Evolutionary conservation across 2,113 vertebrate species (phyloP).

Genomic region (Entelurus aequoreus): DNA sequence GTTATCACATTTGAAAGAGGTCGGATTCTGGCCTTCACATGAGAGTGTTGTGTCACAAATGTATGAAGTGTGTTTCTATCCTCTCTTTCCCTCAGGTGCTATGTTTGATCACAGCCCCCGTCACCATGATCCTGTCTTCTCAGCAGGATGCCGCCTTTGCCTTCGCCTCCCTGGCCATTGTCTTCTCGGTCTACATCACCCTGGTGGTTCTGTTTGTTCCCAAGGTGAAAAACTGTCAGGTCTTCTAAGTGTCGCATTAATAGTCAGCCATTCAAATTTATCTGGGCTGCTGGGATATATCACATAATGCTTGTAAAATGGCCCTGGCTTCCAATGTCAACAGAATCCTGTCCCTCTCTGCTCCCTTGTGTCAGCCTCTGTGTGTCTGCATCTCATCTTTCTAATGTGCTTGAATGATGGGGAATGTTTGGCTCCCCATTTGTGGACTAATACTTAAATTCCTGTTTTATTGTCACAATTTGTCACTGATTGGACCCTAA

Average conservation of each 20-base stretch:
- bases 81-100: slow-evolving; percentile 72
- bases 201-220: slow-evolving; percentile 93
- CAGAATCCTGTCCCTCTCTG: background rate
- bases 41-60: slow-evolving; percentile 70
- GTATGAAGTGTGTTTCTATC: background rate
- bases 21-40: slow-evolving; percentile 73
- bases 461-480: background rate
- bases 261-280: background rate
- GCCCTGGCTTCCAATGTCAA: slow-evolving; percentile 5
- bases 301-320: slow-evolving; percentile 3
- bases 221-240: slow-evolving; percentile 74
- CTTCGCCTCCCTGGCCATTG: slow-evolving; percentile 87
- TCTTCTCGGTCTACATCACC: slow-evolving; percentile 95
- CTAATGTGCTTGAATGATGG: background rate
- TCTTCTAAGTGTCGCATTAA: slow-evolving; percentile 17
- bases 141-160: slow-evolving; percentile 94
- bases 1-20: too few species aligned
- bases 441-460: too few species aligned
- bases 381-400: background rate
- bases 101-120: slow-evolving; percentile 92
- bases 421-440: background rate
- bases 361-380: background rate
- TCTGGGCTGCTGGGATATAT: slow-evolving; percentile 15
- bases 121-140: slow-evolving; percentile 93
- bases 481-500: too few species aligned